phyloP scores from a whole-genome alignment of 2,797 vertebrate species.

The Chloroceryle amazona region DNA sequence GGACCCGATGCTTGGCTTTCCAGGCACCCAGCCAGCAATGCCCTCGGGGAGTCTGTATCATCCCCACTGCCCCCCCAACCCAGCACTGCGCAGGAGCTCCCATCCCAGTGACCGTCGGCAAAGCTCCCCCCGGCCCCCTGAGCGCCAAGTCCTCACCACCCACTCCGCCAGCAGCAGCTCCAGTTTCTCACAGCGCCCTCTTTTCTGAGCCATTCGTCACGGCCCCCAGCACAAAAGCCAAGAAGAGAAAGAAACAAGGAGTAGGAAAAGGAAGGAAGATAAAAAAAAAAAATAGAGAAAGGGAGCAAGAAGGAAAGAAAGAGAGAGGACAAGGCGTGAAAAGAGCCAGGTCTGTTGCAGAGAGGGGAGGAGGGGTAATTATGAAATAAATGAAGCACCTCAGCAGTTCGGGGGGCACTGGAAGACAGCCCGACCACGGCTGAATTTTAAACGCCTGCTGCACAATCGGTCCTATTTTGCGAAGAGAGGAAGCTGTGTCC shows the following conservation, averaged over 20 bases:
- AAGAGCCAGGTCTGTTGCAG: slow-evolving; percentile 50
- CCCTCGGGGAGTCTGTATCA: neutral
- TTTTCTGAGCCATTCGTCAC: slow-evolving; percentile 76
- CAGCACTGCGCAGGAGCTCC: neutral
- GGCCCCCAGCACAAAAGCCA: slow-evolving; percentile 58
- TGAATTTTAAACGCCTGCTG: slow-evolving; percentile 71
- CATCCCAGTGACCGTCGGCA: neutral
- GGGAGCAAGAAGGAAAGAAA: slow-evolving; percentile 51
- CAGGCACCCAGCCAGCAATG: neutral
- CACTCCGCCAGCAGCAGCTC: slow-evolving; percentile 52
- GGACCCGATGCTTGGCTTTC: neutral
- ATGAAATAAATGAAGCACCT: slow-evolving; percentile 75
- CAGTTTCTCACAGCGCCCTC: slow-evolving; percentile 78
- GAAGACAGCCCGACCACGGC: slow-evolving; percentile 56
- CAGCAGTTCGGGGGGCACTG: slow-evolving; percentile 29
- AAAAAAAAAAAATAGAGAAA: neutral
- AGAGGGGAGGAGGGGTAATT: slow-evolving; percentile 44
- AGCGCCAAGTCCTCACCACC: slow-evolving; percentile 58
- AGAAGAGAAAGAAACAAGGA: slow-evolving; percentile 67
- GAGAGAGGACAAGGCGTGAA: slow-evolving; percentile 54
- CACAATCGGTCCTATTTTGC: slow-evolving; percentile 73
- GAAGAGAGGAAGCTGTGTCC: slow-evolving; percentile 71
- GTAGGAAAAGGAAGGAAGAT: slow-evolving; percentile 72
- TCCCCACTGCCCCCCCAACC: neutral
- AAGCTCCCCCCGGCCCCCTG: neutral